A percentile compares a stretch with the other conserved stretches of the same genome.
These are phyloP conservation scores for Sebastes matsubarae DNA, from an alignment of 2,797 vertebrate species.

Conservation along the genomic window DNA sequence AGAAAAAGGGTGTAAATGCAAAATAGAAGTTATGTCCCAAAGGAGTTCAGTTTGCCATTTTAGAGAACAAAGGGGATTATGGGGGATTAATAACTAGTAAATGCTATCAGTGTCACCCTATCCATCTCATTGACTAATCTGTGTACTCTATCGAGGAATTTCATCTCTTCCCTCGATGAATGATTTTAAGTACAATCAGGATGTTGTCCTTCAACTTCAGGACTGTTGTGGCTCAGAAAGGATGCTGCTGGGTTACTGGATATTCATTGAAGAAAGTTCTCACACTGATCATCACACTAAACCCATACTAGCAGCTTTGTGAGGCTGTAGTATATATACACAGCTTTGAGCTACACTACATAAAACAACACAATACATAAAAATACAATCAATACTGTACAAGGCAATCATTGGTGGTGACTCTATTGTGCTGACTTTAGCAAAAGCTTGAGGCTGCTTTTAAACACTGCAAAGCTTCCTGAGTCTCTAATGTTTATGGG, in stretches of 20 bases:
- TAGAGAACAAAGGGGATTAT: slow-evolving; percentile 24
- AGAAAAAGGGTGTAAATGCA: neutral
- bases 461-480: too few relatives aligned
- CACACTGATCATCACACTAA: neutral
- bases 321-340: neutral
- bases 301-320: neutral
- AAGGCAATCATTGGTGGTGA: too few relatives aligned
- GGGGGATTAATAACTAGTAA: slow-evolving; percentile 10
- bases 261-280: neutral
- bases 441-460: too few relatives aligned
- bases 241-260: neutral
- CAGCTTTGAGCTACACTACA: neutral
- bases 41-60: neutral
- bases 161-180: neutral
- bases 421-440: too few relatives aligned
- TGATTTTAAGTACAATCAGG: neutral
- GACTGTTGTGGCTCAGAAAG: neutral
- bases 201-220: neutral
- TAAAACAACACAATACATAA: too few relatives aligned
- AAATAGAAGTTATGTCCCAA: neutral
- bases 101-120: slow-evolving; percentile 2
- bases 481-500: too few relatives aligned
- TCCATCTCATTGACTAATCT: slow-evolving; percentile 15
- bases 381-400: too few relatives aligned
- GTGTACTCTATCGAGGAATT: neutral